A percentile compares a stretch with the other conserved stretches of the same genome.
Conservation (phyloP, 2,797 vertebrate species). For the Pangasius mekongensis region DNA sequence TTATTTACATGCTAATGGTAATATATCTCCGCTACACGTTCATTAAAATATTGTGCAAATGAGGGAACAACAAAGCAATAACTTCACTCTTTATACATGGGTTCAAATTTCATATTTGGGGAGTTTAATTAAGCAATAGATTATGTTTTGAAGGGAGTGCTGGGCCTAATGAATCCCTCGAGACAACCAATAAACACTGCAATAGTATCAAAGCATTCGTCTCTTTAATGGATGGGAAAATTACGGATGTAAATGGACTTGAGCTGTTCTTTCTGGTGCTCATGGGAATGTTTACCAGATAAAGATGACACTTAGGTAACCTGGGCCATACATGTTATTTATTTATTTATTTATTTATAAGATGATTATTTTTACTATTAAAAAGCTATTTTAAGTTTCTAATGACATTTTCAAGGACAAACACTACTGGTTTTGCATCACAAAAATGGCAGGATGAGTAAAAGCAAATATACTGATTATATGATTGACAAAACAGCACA, state of each 20-base stretch:
- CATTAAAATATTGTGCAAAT: constrained; percentile 86
- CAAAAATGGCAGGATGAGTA: not conserved
- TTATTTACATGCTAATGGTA: constrained; percentile 83
- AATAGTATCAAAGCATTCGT: constrained; percentile 97
- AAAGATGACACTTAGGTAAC: constrained; percentile 78
- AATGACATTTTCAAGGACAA: constrained; percentile 70
- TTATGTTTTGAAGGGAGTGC: constrained; percentile 96
- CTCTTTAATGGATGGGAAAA: constrained; percentile 95
- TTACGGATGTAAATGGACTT: constrained; percentile 91
- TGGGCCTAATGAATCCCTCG: constrained; percentile 95
- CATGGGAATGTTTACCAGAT: constrained; percentile 80
- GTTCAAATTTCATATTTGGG: constrained; percentile 95
- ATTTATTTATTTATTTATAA: constrained; percentile 55
- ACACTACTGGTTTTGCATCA: not conserved
- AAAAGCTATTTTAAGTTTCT: constrained; percentile 62
- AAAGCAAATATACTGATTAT: not conserved
- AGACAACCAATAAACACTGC: constrained; percentile 91
- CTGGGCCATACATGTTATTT: constrained; percentile 71
- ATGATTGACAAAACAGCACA: not conserved
- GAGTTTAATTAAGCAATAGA: constrained; percentile 99
- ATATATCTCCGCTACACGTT: constrained; percentile 80
- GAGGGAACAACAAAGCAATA: constrained; percentile 83
- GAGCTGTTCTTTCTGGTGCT: constrained; percentile 79
- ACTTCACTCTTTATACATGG: constrained; percentile 87
- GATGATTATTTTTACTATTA: constrained; percentile 59